These are phyloP conservation scores for Belonocnema kinseyi DNA, from an alignment of 1,140 invertebrate species.

Conservation along the genomic window DNA sequence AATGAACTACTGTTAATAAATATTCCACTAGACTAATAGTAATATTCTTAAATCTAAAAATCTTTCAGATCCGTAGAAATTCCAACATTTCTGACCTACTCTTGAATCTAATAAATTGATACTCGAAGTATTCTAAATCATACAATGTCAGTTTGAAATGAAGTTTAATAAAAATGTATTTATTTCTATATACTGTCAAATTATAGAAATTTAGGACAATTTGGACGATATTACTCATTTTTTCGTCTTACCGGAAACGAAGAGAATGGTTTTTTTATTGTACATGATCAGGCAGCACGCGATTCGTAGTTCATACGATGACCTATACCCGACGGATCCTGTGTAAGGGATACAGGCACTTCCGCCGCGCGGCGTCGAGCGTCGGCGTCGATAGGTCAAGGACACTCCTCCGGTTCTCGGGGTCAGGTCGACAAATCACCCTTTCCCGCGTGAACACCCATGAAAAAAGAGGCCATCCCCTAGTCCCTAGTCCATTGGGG, in stretches of 20 bases:
- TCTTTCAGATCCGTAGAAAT: no score
- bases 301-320: slow-evolving; percentile 11
- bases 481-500: slow-evolving; percentile 49
- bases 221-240: neutral
- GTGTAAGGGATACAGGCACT: slow-evolving; percentile 34
- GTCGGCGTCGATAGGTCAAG: slow-evolving; percentile 74
- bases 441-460: slow-evolving; percentile 66
- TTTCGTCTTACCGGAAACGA: neutral
- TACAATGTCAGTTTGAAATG: no score
- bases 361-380: slow-evolving; percentile 44
- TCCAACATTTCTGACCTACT: no score
- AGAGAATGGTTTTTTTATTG: neutral
- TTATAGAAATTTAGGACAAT: neutral
- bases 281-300: neutral
- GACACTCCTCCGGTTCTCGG: slow-evolving; percentile 70
- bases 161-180: no score
- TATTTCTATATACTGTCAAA: no score
- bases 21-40: no score
- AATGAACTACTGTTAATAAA: no score
- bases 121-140: no score
- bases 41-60: no score
- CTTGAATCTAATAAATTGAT: no score
- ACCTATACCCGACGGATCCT: slow-evolving; percentile 21
- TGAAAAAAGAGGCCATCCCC: slow-evolving; percentile 61
- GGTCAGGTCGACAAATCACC: slow-evolving; percentile 75